These are phyloP conservation scores for Colletes latitarsis DNA, from an alignment of 1,140 invertebrate species.

Conservation along the genomic window DNA sequence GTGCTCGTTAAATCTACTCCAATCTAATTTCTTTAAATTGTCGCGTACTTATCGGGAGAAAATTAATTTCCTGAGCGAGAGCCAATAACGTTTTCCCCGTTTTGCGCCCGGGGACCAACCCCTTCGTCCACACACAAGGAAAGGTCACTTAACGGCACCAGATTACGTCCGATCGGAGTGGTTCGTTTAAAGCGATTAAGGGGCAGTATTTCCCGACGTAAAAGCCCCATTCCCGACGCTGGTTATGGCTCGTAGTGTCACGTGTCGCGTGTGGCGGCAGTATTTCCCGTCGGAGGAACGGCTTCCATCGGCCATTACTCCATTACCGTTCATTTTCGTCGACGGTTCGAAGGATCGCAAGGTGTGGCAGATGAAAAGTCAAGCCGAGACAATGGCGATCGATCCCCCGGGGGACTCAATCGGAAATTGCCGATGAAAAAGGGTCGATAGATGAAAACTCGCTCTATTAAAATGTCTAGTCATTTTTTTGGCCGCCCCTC, in stretches of 20 bases:
- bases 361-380: slow-evolving; percentile 79
- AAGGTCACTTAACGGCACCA: no score
- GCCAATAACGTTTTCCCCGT: no score
- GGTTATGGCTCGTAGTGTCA: slow-evolving; percentile 36
- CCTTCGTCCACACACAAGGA: no score
- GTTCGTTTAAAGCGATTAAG: no score
- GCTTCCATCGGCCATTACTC: slow-evolving; percentile 71
- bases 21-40: no score
- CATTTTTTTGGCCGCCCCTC: slow-evolving; percentile 56
- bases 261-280: slow-evolving; percentile 49
- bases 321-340: slow-evolving; percentile 78
- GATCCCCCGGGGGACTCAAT: slow-evolving; percentile 73
- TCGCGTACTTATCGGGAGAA: no score
- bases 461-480: slow-evolving; percentile 68
- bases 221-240: no score
- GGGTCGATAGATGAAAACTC: slow-evolving; percentile 58
- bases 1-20: no score
- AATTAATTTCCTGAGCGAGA: no score
- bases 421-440: slow-evolving; percentile 78
- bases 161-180: no score
- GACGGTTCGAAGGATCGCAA: slow-evolving; percentile 69
- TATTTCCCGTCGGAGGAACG: neutral
- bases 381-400: slow-evolving; percentile 76
- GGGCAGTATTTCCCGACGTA: no score
- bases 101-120: no score